Percentiles rank a stretch among this genome's conserved stretches.
Evolutionary conservation across 2,888 invertebrate species (phyloP).

Genomic region (Octonoba sinensis): DNA sequence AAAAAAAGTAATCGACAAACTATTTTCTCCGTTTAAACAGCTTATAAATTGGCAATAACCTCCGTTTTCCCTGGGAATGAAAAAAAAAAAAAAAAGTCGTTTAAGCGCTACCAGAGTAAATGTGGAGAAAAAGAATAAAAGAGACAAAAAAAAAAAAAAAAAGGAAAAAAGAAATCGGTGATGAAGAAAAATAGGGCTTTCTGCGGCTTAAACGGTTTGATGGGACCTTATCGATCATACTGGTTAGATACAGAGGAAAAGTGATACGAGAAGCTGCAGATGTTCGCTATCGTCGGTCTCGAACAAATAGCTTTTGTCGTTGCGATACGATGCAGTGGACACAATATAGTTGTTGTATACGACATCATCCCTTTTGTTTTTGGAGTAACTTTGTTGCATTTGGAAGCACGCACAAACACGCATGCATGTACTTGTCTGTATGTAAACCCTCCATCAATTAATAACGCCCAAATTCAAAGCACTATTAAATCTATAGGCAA

Average conservation of each 20-base stretch:
- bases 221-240: conserved; percentile 35
- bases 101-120: conserved; percentile 1
- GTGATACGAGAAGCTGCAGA: background rate
- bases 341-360: too few relatives aligned
- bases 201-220: conserved; percentile 20
- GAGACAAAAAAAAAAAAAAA: conserved; percentile 14
- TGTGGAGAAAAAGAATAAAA: background rate
- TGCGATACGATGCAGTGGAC: too few relatives aligned
- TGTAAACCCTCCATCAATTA: too few relatives aligned
- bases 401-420: too few relatives aligned
- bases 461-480: too few relatives aligned
- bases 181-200: conserved; percentile 46
- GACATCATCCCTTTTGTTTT: too few relatives aligned
- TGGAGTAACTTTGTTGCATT: too few relatives aligned
- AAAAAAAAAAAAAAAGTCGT: conserved; percentile 15
- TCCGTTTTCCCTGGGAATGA: background rate
- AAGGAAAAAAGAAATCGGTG: background rate
- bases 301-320: too few relatives aligned
- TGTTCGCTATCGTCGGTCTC: too few relatives aligned
- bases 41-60: conserved; percentile 43
- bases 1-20: conserved; percentile 30
- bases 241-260: background rate
- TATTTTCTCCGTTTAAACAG: conserved; percentile 32
- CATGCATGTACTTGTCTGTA: too few relatives aligned
- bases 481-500: too few relatives aligned